Evolutionary conservation across 2,113 vertebrate species (phyloP).

Genomic region (Scytalopus superciliaris): DNA sequence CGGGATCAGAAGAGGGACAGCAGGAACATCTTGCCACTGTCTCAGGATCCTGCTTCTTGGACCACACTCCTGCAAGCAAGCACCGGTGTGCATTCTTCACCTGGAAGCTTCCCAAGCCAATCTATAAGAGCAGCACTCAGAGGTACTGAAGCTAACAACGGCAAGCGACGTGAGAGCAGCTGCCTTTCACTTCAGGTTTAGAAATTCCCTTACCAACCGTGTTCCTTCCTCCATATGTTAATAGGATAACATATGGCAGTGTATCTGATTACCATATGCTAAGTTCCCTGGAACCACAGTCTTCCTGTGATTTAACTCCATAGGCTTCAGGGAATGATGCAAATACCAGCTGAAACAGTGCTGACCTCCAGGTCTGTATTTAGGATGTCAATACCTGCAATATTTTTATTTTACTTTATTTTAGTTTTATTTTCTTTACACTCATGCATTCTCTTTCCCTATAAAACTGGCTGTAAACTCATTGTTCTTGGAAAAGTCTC

Average conservation of each 20-base stretch:
- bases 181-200: slow-evolving; percentile 48
- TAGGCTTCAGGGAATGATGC: background rate
- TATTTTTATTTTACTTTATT: background rate
- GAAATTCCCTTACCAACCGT: slow-evolving; percentile 6
- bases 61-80: background rate
- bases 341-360: background rate
- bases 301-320: slow-evolving; percentile 6
- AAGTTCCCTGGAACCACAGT: background rate
- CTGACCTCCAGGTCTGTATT: slow-evolving; percentile 14
- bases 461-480: background rate
- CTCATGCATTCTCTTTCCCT: background rate
- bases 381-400: background rate
- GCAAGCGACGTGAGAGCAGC: slow-evolving; percentile 7
- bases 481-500: background rate
- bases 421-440: background rate
- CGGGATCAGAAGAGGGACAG: background rate
- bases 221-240: slow-evolving; percentile 36
- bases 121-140: background rate
- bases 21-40: background rate
- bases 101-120: background rate
- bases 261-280: slow-evolving; percentile 30
- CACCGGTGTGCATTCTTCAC: background rate
- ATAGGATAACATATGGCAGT: slow-evolving; percentile 28
- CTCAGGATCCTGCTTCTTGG: background rate
- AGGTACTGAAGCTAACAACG: background rate